Percentiles rank a stretch among this genome's conserved stretches.
Conservation (phyloP, 1,140 invertebrate species). For the Adelges cooleyi region DNA sequence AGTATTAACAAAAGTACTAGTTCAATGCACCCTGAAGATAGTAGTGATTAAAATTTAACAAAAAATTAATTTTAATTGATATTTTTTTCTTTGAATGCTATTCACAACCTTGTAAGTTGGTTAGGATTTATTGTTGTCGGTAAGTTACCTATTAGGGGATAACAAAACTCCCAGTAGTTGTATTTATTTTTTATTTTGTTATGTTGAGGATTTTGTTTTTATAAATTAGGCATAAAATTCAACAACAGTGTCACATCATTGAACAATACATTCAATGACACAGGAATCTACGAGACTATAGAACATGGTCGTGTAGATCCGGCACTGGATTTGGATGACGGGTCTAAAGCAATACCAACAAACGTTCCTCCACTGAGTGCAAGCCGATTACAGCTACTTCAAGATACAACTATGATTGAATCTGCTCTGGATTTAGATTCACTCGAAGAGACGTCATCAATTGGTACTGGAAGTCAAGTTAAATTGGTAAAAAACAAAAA, state of each 20-base stretch:
- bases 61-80: constrained; percentile 3
- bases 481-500: constrained; percentile 42
- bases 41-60: background rate
- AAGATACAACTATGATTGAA: constrained; percentile 76
- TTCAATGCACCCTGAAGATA: background rate
- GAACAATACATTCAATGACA: constrained; percentile 16
- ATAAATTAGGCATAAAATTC: constrained; percentile 3
- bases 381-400: constrained; percentile 55
- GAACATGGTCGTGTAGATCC: constrained; percentile 13
- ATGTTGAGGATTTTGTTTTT: too few relatives aligned
- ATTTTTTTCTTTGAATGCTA: constrained; percentile 13
- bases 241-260: constrained; percentile 6
- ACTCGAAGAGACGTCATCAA: constrained; percentile 49
- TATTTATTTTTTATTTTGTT: too few relatives aligned
- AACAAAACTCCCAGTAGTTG: too few relatives aligned
- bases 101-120: constrained; percentile 21
- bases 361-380: constrained; percentile 38
- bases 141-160: background rate
- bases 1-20: background rate
- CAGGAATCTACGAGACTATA: constrained; percentile 20
- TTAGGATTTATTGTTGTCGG: constrained; percentile 15
- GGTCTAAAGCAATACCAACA: constrained; percentile 6
- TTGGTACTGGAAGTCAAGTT: constrained; percentile 44
- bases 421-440: constrained; percentile 74
- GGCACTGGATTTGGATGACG: constrained; percentile 34